phyloP scores from a whole-genome alignment of 2,888 invertebrate genomes.

The Aleiodes testaceus region DNA sequence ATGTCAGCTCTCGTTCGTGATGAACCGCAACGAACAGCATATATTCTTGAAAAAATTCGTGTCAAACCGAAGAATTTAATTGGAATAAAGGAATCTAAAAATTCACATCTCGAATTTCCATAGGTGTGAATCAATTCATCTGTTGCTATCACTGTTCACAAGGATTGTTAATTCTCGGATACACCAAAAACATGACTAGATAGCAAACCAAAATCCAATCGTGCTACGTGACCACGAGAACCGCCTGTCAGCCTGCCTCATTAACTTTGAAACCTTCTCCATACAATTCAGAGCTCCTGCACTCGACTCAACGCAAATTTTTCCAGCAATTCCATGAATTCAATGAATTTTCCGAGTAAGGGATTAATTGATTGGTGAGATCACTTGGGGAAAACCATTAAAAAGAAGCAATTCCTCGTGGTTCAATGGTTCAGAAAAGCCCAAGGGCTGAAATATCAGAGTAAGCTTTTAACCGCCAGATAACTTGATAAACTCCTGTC shows the following conservation, averaged over 20 bases:
- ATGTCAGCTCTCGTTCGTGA: too few species aligned
- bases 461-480: constrained; percentile 15
- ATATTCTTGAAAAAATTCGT: too few species aligned
- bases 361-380: too few species aligned
- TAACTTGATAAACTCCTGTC: constrained; percentile 29
- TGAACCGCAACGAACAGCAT: too few species aligned
- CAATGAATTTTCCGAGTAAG: background rate
- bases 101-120: background rate
- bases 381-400: background rate
- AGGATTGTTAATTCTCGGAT: constrained; percentile 13
- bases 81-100: background rate
- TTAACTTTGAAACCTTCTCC: constrained; percentile 21
- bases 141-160: constrained; percentile 14
- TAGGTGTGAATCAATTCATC: constrained; percentile 34
- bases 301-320: too few species aligned
- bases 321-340: background rate
- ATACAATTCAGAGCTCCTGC: background rate
- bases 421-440: constrained; percentile 5
- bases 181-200: constrained; percentile 17
- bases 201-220: constrained; percentile 6
- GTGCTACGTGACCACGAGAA: constrained; percentile 6
- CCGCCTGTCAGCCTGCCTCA: constrained; percentile 22
- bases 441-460: constrained; percentile 17
- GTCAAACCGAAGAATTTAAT: too few species aligned
- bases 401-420: background rate